These are phyloP conservation scores for Vanessa tameamea DNA, from an alignment of 1,140 invertebrate species.

Conservation along the genomic window DNA sequence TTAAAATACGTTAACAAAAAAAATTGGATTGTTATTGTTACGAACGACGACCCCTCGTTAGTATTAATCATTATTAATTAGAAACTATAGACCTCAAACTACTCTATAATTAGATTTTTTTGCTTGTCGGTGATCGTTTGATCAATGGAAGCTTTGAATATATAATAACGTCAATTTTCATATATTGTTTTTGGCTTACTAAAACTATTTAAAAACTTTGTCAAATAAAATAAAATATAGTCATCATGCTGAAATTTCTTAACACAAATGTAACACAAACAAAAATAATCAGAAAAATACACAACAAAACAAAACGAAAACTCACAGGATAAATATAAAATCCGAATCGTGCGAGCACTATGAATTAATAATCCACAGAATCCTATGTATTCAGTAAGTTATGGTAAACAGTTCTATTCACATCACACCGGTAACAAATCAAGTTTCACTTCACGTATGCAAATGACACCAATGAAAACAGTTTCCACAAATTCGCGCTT, in stretches of 20 bases:
- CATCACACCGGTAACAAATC: constrained; percentile 61
- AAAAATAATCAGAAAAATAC: neutral
- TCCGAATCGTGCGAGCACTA: constrained; percentile 57
- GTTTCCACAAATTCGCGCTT: constrained; percentile 65
- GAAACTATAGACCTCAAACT: constrained; percentile 15
- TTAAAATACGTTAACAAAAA: constrained; percentile 17
- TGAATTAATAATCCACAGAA: constrained; percentile 56
- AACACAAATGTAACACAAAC: constrained; percentile 10
- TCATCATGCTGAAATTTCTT: constrained; percentile 10
- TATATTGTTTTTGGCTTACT: neutral
- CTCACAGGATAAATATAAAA: constrained; percentile 62
- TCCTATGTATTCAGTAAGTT: constrained; percentile 43
- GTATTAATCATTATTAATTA: constrained; percentile 34
- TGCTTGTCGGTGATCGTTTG: neutral
- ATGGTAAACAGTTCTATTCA: constrained; percentile 51
- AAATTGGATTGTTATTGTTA: constrained; percentile 10
- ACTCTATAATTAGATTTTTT: constrained; percentile 23
- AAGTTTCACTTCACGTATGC: constrained; percentile 71
- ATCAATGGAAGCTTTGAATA: neutral
- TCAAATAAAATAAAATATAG: constrained; percentile 6
- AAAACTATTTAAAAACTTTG: neutral
- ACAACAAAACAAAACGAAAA: constrained; percentile 22
- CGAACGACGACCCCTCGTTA: constrained; percentile 27
- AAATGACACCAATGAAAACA: constrained; percentile 68
- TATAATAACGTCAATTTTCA: neutral